Evolutionary conservation across 1,140 invertebrate species (phyloP).

Genomic region (Eufriesea mexicana): DNA sequence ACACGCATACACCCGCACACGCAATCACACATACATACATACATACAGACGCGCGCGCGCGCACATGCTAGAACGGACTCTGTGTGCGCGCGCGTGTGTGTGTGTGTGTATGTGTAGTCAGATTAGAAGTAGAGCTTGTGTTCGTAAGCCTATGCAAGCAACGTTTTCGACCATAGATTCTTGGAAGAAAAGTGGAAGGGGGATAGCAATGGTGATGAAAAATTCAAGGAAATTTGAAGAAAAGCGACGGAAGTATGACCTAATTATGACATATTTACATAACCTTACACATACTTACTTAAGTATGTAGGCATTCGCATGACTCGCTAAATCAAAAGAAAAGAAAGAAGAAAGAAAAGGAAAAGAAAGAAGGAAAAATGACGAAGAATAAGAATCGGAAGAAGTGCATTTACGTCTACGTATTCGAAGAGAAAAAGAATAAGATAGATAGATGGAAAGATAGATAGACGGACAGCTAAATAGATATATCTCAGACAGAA

Average conservation of each 20-base stretch:
- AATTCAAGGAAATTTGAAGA: background rate
- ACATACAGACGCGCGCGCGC: background rate
- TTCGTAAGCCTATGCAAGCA: constrained; percentile 22
- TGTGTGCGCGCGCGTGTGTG: no score
- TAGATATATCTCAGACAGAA: background rate
- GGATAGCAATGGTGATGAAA: background rate
- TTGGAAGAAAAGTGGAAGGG: background rate
- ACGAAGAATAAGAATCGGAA: no score
- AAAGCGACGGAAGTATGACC: constrained; percentile 33
- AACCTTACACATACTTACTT: constrained; percentile 53
- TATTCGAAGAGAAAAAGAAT: no score
- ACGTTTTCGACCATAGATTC: constrained; percentile 3
- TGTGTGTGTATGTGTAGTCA: no score
- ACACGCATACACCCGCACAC: no score
- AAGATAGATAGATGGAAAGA: constrained; percentile 9
- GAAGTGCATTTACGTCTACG: no score
- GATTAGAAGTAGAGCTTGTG: constrained; percentile 31
- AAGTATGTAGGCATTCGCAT: constrained; percentile 63
- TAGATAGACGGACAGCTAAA: constrained; percentile 1
- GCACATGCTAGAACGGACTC: no score
- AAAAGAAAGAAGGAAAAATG: constrained; percentile 55
- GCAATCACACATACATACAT: no score
- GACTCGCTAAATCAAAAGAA: constrained; percentile 61
- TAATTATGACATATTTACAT: constrained; percentile 62
- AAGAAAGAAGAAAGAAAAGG: constrained; percentile 33